Evolutionary conservation across 92 coral and sea anemone species (phyloP), one percentile per base, ranked within the genome.

Genomic region (Pocillopora meandrina): DNA sequence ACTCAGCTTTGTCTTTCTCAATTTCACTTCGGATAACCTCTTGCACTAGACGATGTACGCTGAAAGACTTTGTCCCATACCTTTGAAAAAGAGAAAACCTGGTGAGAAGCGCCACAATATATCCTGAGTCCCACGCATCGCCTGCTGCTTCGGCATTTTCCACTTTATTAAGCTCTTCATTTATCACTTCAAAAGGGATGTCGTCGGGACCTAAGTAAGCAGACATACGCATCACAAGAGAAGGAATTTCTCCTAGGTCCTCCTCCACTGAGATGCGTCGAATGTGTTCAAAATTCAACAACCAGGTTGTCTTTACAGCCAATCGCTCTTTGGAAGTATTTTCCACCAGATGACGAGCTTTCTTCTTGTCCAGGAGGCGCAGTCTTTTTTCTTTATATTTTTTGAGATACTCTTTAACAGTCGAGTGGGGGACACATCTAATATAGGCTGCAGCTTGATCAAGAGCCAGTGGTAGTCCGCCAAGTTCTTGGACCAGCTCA

Each of bases 41-140:
- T 72, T 95, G 98, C 58, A 95, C 98, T 33, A 95, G 86, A 23
- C 98, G 92, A 71, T 95, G 98, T 58, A 95, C 95, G 70, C 95
- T 86, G 71, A 84, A 83, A 23, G 95, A 95, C 49, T 78, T 70
- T 9, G 76, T 87, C 20, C 87, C 76, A 56, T 75, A 82, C 65
- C 84, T 77, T 59, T 93, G 95, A 79, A 95, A 95, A 13, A 95
- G 87, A n/a, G 98, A 95, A 77, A 95, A 95, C 74, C 88, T 89
- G 14, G 97, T 93, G 74, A 95, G 81, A n/a, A 95, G 84, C 33
- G 89, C 75, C 47, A 93, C 73, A n/a, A 93, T 82, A 61, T 91
- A 93, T 10, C 80, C 80, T 36, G 66, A 81, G 60, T 82, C 68
- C 31, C 64, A 62, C 68, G 80, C 65, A 74, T 79, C 78, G 16